Evolutionary conservation across 2,888 invertebrate species (phyloP), one percentile per base, ranked within the genome.

Genomic region (Cenopis cana): DNA sequence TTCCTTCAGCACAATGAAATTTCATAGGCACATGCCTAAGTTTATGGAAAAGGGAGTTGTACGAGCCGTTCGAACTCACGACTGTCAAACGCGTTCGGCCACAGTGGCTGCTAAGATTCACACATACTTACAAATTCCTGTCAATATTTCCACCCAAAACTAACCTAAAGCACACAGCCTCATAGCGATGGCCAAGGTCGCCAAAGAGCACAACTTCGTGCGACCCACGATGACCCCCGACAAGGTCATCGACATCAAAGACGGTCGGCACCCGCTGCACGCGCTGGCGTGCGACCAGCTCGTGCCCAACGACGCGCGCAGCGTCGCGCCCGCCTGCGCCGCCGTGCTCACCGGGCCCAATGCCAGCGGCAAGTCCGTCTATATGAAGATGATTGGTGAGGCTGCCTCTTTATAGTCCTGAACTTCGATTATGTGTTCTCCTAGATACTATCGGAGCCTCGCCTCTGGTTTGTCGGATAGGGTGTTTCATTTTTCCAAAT

Each of bases 331-430:
- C 9, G 94, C 94, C 17, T 87, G 91, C 12, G 94, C 98, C 29
- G 97, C 97, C 84, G 94, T 99, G 61, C 89, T 98, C 8, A 98
- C 97, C 0, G 98, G 98, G 0, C 97, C 98, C 0, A 99, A 98
- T 87, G 96, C 97, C 0, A 97, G 97, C 81, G 99, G 99, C 2
- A 99, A 99, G 89, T 98, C 97, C 73, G 95, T 98, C 36, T 99
- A 97, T 86, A 93, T 99, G 82, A 98, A 98, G 88, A 60, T 60
- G 60, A 60, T 94, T 90, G 92, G 91, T 91, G 64, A 82, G 80
- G 14, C 41, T 0, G 0, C 5, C 5, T n/a, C n/a, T n/a, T n/a
- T n/a, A n/a, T n/a, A n/a, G n/a, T n/a, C n/a, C n/a, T n/a, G n/a
- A n/a, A n/a, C n/a, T n/a, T n/a, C n/a, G n/a, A n/a, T n/a, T n/a